Evolutionary conservation across 2,888 invertebrate genomes (phyloP).

Genomic region (Neelides folsomi): DNA sequence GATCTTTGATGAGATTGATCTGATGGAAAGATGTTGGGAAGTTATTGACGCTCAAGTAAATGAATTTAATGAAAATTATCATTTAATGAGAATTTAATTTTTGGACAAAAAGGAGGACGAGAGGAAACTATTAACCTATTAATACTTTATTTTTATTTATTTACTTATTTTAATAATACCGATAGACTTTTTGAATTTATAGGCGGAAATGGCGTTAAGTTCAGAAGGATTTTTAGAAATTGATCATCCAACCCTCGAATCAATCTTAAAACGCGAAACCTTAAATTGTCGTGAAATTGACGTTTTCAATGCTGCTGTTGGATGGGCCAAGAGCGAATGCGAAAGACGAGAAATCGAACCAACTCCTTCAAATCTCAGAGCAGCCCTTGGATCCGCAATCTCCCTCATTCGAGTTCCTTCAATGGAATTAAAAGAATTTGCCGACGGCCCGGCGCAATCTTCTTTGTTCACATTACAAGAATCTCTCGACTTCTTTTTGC

Average conservation of each 20-base stretch:
- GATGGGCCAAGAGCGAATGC: slow-evolving; percentile 90
- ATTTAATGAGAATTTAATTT: background rate
- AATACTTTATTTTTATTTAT: too few relatives aligned
- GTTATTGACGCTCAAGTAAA: slow-evolving; percentile 89
- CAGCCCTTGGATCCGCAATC: slow-evolving; percentile 59
- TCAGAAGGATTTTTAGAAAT: slow-evolving; percentile 94
- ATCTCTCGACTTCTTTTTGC: slow-evolving; percentile 85
- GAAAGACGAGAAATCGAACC: slow-evolving; percentile 65
- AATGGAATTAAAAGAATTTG: slow-evolving; percentile 86
- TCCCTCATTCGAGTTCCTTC: slow-evolving; percentile 83
- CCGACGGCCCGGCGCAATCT: slow-evolving; percentile 85
- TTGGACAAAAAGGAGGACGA: too few relatives aligned
- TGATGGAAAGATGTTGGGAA: slow-evolving; percentile 95
- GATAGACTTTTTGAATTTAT: slow-evolving; percentile 36
- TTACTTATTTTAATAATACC: too few relatives aligned
- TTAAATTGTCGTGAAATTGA: slow-evolving; percentile 88
- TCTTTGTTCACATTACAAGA: slow-evolving; percentile 83
- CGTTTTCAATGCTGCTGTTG: slow-evolving; percentile 75
- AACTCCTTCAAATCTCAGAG: slow-evolving; percentile 63
- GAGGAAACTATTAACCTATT: too few relatives aligned
- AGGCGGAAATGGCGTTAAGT: slow-evolving; percentile 90
- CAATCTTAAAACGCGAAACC: slow-evolving; percentile 81
- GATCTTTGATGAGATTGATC: slow-evolving; percentile 88
- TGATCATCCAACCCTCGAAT: slow-evolving; percentile 81
- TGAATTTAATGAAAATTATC: background rate